Base-by-base conservation (phyloP, 2,797 vertebrate species). In the Petrocephalus schoutedeni region DNA sequence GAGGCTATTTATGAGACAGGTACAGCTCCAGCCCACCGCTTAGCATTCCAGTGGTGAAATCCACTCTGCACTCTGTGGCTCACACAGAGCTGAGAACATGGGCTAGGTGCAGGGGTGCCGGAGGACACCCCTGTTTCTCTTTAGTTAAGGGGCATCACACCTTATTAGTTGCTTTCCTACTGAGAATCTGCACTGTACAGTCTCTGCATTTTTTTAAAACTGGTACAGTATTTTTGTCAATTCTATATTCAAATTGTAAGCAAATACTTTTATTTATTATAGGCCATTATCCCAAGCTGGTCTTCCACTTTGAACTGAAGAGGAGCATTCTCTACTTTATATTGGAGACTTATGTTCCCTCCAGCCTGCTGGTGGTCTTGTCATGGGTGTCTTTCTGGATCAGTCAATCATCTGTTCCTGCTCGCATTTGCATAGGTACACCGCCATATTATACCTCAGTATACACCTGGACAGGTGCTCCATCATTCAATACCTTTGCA, bases 331-430 rank as follows among this genome's bases (percentile, higher is more conserved):
- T 98, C 54, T 98, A 98, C 93, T 98, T 98, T 90, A 98, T 98
- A 92, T 91, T 98, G 64, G 97, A 98, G 93, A 98, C 97, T 0
- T 98, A 98, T 0, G 97, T 98, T 1, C 97, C 97, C 32, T 98
- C 97, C 2, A 97, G 96, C 91, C 94, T 98, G 23, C 94, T 98
- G 87, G 97, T 98, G 9, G 97, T 97, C 10, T 96, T 98, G 80
- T 98, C 97, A 6, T 98, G 97, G 97, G 97, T 98, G 2, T 98
- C 97, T 0, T 98, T 98, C 92, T 98, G 97, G 97, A 98, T 98
- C 91, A 97, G 97, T 41, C 95, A 97, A 87, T 97, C 97, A 14
- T 98, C 97, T 0, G 97, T 98, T 89, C 97, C 97, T 84, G 97
- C 97, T 86, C 96, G 97, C 86, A 96, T 98, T 89, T 98, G 97